These are phyloP conservation scores for Enoplosus armatus DNA, from an alignment of 2,797 vertebrate genomes.

Conservation along the genomic window DNA sequence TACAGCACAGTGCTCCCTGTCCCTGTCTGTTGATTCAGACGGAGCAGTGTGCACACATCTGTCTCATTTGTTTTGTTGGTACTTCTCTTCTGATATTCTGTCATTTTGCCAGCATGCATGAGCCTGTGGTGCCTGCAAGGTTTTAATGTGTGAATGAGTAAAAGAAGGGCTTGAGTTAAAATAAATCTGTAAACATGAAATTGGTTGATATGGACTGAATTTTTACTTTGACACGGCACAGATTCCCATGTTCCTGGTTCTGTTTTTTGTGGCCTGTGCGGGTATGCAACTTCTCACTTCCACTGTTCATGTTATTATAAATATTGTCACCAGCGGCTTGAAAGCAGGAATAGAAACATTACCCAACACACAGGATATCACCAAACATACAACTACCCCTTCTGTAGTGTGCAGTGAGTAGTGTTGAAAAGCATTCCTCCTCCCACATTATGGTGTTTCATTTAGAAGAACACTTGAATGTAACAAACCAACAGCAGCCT, in stretches of 20 bases:
- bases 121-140: conserved; percentile 56
- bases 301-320: conserved; percentile 6
- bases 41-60: conserved; percentile 2
- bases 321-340: neutral
- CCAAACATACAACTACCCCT: conserved; percentile 6
- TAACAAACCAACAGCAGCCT: neutral
- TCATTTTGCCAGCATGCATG: conserved; percentile 65
- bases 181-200: conserved; percentile 65
- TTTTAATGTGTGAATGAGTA: conserved; percentile 66
- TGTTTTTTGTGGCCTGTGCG: conserved; percentile 8
- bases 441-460: neutral
- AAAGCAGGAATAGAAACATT: conserved; percentile 51
- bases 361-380: neutral
- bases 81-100: conserved; percentile 45
- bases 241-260: neutral
- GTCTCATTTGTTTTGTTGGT: conserved; percentile 31
- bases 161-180: conserved; percentile 64
- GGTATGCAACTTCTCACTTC: conserved; percentile 33
- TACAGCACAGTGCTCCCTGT: conserved; percentile 36
- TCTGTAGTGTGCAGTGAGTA: neutral
- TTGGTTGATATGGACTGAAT: neutral
- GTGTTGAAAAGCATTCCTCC: neutral
- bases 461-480: neutral
- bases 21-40: conserved; percentile 26
- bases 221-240: neutral